phyloP scores from a whole-genome alignment of 2,888 invertebrate genomes.

The Polymixis flavicincta region DNA sequence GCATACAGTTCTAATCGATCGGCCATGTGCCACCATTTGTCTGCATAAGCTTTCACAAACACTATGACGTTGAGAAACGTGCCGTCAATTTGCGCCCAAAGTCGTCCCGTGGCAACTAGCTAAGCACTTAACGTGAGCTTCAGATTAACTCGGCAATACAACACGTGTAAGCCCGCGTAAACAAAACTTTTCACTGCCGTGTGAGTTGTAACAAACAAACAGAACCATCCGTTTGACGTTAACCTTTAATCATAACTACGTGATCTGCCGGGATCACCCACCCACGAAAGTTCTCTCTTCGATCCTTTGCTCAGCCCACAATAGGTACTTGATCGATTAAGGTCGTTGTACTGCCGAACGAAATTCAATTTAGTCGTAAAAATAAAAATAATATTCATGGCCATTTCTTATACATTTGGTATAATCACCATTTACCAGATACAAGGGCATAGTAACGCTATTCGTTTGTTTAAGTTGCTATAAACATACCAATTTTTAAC shows the following conservation, averaged over 20 bases:
- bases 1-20: conserved; percentile 29
- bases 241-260: conserved; percentile 56
- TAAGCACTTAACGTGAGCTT: conserved; percentile 49
- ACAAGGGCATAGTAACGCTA: conserved; percentile 3
- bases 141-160: conserved; percentile 53
- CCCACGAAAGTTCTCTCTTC: conserved; percentile 38
- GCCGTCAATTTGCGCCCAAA: conserved; percentile 49
- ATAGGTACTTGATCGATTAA: conserved; percentile 64
- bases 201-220: conserved; percentile 51
- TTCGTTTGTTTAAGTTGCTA: neutral
- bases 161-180: conserved; percentile 52
- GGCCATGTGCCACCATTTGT: conserved; percentile 39
- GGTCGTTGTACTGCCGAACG: conserved; percentile 60
- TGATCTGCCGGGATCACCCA: conserved; percentile 45
- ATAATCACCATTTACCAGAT: conserved; percentile 16
- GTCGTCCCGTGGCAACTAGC: conserved; percentile 40
- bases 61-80: conserved; percentile 50
- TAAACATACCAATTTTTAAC: no score
- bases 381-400: conserved; percentile 57
- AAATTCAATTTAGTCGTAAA: conserved; percentile 54
- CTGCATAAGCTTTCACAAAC: conserved; percentile 52
- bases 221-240: conserved; percentile 37
- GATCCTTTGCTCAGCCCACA: conserved; percentile 54
- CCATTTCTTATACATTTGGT: conserved; percentile 39
- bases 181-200: conserved; percentile 50